Evolutionary conservation across 2,113 vertebrate genomes (phyloP), one percentile per base, ranked within the genome.

Genomic region (Promerops cafer): DNA sequence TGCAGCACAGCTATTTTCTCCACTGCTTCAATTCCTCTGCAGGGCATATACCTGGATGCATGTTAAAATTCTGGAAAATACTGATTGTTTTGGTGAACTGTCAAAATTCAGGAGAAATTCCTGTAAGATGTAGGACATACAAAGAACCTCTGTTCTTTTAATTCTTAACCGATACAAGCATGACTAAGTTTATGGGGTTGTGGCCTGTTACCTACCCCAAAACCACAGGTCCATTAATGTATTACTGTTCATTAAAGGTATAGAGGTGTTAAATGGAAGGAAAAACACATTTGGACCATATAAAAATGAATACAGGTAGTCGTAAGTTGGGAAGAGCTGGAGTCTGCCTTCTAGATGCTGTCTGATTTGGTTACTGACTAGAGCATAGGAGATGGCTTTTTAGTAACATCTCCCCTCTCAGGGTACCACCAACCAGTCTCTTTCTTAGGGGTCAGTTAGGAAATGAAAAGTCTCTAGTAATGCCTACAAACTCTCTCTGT

Each of bases 321-420:
- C 16, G 2, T 31, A 40, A 1, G 0, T 10, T 0, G 0, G 40
- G 7, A 84, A 57, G 24, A 40, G 31, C 8, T 53, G 53, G 6
- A 16, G 50, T 60, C 39, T 86, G 49, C 53, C 37, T 93, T 54
- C 39, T 26, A 63, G 47, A 56, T 66, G 16, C 30, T 10, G 10
- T 30, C 40, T 91, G 37, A 65, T 65, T 30, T 24, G 27, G 11
- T 53, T 61, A 56, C 9, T 33, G 39, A 87, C 15, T 9, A 22
- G 10, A 72, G 26, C 21, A 66, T 21, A 60, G 40, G 27, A 83
- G 57, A 76, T 5, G 5, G 26, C 3, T 63, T 45, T 71, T 47
- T 33, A 71, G 61, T 5, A 75, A 61, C 49, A 45, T 24, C 40
- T 89, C 11, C 35, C 39, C 33, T n/a, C 27, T 33, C 42, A 39